A percentile compares a stretch with the other conserved stretches of the same genome.
phyloP scores from a whole-genome alignment of 2,797 vertebrate species.

The Premnoplex brunnescens region DNA sequence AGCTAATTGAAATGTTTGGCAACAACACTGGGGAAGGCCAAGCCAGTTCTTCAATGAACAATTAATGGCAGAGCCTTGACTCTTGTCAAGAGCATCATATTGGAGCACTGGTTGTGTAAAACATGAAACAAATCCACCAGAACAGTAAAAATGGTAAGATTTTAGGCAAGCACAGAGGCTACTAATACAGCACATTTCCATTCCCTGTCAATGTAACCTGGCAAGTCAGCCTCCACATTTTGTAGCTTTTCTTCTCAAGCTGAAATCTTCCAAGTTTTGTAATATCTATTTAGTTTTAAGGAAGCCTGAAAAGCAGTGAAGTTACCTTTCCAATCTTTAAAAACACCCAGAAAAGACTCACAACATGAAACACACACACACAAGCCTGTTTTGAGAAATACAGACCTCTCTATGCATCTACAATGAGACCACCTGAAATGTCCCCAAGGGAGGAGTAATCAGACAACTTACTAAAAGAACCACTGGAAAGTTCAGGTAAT shows the following conservation, averaged over 20 bases:
- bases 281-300: neutral
- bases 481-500: neutral
- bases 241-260: neutral
- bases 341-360: neutral
- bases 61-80: neutral
- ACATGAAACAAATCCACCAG: neutral
- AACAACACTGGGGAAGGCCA: neutral
- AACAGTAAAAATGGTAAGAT: neutral
- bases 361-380: neutral
- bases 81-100: neutral
- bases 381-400: neutral
- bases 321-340: neutral
- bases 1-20: neutral
- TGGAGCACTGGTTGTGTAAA: neutral
- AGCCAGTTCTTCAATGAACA: neutral
- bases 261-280: neutral
- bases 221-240: neutral
- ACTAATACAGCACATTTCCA: neutral
- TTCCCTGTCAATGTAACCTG: neutral
- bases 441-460: neutral
- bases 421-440: neutral
- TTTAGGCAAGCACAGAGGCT: neutral
- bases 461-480: neutral
- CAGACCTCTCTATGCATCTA: neutral
- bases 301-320: neutral